Evolutionary conservation across 1,140 invertebrate species (phyloP), one percentile per base, ranked within the genome.

Genomic region (Sitodiplosis mosellana): DNA sequence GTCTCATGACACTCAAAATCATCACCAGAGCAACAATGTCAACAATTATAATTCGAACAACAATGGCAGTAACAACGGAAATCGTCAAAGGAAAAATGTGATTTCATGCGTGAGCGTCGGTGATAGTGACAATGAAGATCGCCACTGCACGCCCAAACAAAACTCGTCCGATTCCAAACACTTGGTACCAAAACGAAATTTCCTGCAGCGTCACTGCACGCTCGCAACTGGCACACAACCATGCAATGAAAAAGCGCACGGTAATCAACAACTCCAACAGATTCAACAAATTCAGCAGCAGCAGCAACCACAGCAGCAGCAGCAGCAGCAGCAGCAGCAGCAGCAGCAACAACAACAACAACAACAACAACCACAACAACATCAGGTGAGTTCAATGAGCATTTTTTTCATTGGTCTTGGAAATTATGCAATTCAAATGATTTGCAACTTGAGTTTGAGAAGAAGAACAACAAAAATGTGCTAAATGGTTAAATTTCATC

Each of bases 91-190:
- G 47, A 76, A 81, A 58, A 81, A 83, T 67, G 78, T 83, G 27
- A 81, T 84, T 52, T 84, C 80, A 46, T 86, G 83, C 64, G 80
- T 86, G n/a, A 84, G 81, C 36, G 80, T 87, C 20, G 76, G 69
- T 50, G 83, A 88, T 57, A 83, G 80, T 60, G 83, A 88, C 59
- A 74, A 74, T 48, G 83, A 86, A 55, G 78, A 80, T 41, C 65
- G 69, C 46, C 77, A 73, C 56, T 77, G 76, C 18, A 68, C 27
- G 14, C 45, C 42, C 18, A 21, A 21, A 15, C 40, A 17, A 15
- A 42, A 42, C 18, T 42, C 40, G 12, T 42, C 40, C 21, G 42
- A 21, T 14, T 5, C 3, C 42, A 44, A 44, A 27, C 27, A 27
- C 10, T 27, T 27, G 27, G 27, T 27, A 10, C 27, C 27, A 10